Base-by-base conservation (phyloP, 2,113 vertebrate species). In the Onychostoma macrolepis region DNA sequence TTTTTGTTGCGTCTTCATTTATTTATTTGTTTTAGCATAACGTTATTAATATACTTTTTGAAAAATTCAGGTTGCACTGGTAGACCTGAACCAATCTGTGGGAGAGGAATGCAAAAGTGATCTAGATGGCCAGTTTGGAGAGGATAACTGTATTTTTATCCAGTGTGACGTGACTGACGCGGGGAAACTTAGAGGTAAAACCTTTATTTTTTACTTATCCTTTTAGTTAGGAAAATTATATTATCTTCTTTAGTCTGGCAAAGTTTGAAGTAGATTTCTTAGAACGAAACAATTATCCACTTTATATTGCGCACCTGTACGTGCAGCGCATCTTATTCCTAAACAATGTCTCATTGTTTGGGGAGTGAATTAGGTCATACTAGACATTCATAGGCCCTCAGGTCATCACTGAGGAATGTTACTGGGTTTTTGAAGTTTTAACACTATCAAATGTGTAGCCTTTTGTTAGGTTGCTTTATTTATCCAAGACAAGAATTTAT, bases 161-260 rank as follows among this genome's bases (percentile, higher is more conserved):
- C 94, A 95, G 75, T 99, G 98, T 69, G 97, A 99, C 85, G 97
- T 99, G 85, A 96, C 97, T 24, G 92, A 98, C 0, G 94, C 90
- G 87, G 94, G 94, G 24, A 95, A 95, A 28, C 94, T 99, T 74
- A 93, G 90, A 98, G 97, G 98, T 99, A 95, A 93, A 82, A n/a
- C n/a, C 9, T 3, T 19, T 26, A 3, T 56, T 19, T 5, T 5
- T 41, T 15, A 36, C 19, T 79, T n/a, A 72, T 4, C 7, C 21
- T n/a, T 72, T n/a, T 24, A n/a, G 10, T n/a, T n/a, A 74, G 10
- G 9, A 21, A 0, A 43, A n/a, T 0, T 38, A 30, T 24, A 21
- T 67, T 26, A 78, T 33, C 48, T 28, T 79, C 3, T 87, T n/a
- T 71, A 58, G 7, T 65, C 26, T 67, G 21, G 28, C 30, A 7